Evolutionary conservation across 1,140 invertebrate species (phyloP).

Genomic region (Drosophila lacertosa): DNA sequence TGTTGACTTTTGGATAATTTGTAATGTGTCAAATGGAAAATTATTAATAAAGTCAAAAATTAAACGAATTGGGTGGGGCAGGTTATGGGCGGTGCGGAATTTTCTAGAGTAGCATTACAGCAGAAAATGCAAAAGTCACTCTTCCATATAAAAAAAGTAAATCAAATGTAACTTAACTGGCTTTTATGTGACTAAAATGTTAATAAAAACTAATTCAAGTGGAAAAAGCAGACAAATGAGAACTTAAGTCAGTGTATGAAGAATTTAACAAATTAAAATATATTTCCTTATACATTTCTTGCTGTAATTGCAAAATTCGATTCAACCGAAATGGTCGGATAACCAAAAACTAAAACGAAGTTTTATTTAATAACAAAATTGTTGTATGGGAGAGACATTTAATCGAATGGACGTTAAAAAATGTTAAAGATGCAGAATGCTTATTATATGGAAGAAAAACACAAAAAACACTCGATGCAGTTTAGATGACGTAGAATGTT

Average conservation of each 20-base stretch:
- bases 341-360: neutral
- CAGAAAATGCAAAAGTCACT: constrained; percentile 15
- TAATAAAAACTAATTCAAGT: neutral
- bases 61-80: neutral
- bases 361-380: constrained; percentile 17
- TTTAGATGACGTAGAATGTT: constrained; percentile 24
- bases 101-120: constrained; percentile 20
- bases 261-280: neutral
- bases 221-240: neutral
- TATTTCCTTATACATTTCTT: neutral
- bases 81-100: neutral
- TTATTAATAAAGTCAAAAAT: constrained; percentile 17
- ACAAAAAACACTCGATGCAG: constrained; percentile 45
- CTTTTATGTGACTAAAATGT: too few species aligned
- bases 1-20: constrained; percentile 59
- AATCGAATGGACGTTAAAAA: constrained; percentile 26
- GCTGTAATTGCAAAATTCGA: constrained; percentile 1
- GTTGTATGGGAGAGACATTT: too few species aligned
- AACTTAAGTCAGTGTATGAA: neutral
- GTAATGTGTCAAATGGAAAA: constrained; percentile 14
- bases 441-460: constrained; percentile 25
- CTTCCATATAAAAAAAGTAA: too few species aligned
- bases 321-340: too few species aligned
- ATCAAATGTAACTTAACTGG: too few species aligned
- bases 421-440: constrained; percentile 41